Percentiles rank a stretch among this genome's conserved stretches.
phyloP scores from a whole-genome alignment of 2,888 invertebrate genomes.

The Melikaiella ostensackeni region DNA sequence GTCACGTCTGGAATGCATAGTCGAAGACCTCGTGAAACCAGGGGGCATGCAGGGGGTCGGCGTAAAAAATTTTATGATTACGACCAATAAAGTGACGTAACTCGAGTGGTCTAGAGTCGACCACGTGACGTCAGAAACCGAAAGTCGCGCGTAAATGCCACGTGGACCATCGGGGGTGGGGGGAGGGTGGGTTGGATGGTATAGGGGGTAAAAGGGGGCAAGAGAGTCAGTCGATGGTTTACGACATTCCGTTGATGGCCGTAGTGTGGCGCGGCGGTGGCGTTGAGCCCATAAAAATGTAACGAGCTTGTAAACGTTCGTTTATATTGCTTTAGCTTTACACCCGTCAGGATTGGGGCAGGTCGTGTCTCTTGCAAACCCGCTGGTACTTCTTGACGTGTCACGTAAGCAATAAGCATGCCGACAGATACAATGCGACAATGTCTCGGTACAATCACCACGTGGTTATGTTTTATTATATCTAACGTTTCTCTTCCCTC shows the following conservation, averaged over 20 bases:
- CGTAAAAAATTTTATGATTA: constrained; percentile 77
- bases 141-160: constrained; percentile 71
- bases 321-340: constrained; percentile 76
- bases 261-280: constrained; percentile 71
- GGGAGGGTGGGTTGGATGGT: constrained; percentile 46
- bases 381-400: constrained; percentile 63
- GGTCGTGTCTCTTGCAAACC: constrained; percentile 68
- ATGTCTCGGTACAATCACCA: constrained; percentile 37
- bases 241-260: constrained; percentile 76
- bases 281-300: constrained; percentile 77
- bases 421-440: constrained; percentile 38
- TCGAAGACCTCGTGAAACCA: constrained; percentile 42
- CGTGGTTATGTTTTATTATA: neutral
- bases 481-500: neutral
- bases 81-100: constrained; percentile 77
- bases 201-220: constrained; percentile 49
- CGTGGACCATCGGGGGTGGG: constrained; percentile 60
- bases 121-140: constrained; percentile 70
- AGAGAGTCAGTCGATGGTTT: constrained; percentile 72
- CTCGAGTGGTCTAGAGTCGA: constrained; percentile 65
- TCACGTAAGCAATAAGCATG: constrained; percentile 58
- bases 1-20: constrained; percentile 27
- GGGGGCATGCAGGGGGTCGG: constrained; percentile 62
- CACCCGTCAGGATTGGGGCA: constrained; percentile 74
- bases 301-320: constrained; percentile 78